These are phyloP conservation scores for Eremophila alpestris DNA, from an alignment of 2,797 vertebrate species.

Conservation along the genomic window DNA sequence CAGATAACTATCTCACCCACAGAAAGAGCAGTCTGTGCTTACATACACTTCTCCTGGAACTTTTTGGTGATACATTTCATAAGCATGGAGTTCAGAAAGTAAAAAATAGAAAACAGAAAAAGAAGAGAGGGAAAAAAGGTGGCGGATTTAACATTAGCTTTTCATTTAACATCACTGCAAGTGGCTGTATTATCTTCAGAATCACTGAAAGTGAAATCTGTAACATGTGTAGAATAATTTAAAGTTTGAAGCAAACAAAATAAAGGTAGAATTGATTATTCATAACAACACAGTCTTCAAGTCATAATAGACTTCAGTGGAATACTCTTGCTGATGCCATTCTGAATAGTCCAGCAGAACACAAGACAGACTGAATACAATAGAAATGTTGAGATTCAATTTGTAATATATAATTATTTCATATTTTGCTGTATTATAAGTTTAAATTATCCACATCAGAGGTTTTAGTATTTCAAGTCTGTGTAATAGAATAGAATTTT, in stretches of 20 bases:
- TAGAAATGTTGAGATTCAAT: background rate
- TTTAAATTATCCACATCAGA: slow-evolving; percentile 7
- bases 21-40: slow-evolving; percentile 37
- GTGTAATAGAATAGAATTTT: background rate
- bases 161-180: background rate
- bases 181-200: background rate
- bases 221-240: slow-evolving; percentile 14
- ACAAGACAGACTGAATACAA: background rate
- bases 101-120: background rate
- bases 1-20: background rate
- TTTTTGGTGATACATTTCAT: slow-evolving; percentile 46
- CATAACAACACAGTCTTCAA: background rate
- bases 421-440: background rate
- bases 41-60: slow-evolving; percentile 16
- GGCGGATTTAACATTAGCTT: background rate
- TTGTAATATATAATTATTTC: slow-evolving; percentile 26
- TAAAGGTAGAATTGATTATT: background rate
- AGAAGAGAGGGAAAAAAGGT: rapidly evolving
- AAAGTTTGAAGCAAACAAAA: slow-evolving; percentile 51
- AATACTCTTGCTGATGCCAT: background rate
- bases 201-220: background rate
- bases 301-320: background rate
- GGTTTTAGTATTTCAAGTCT: background rate
- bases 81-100: slow-evolving; percentile 35
- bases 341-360: slow-evolving; percentile 14